Base-by-base conservation (phyloP, 2,113 vertebrate species). In the Corythaixoides concolor region DNA sequence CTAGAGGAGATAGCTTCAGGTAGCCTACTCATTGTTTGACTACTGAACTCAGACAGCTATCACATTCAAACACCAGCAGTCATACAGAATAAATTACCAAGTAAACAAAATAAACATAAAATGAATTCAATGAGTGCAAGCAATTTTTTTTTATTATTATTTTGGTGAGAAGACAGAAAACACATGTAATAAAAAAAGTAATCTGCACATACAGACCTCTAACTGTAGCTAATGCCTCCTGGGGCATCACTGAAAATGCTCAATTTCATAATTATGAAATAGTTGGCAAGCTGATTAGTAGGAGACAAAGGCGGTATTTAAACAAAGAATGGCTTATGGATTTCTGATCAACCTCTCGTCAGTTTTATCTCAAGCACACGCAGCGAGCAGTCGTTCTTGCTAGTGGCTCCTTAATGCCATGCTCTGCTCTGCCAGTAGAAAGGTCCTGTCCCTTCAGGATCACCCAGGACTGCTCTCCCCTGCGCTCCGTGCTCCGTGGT, bases 41-140 rank as follows among this genome's bases (percentile, higher is more conserved):
- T 86, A 77, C 93, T 49, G 45, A 80, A 82, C 63, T 67, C 64
- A 62, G 32, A 93, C 35, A 77, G 85, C 64, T 80, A 56, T 68
- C 96, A 64, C 82, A 30, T 53, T n/a, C 63, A 85, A 93, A 90
- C 69, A 88, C 83, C 67, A 91, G 79, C 73, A 93, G 85, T 68
- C 82, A 75, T 58, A 90, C 50, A 83, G 76, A 93, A 95, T 66
- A 77, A 86, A 94, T 93, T 88, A 85, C 56, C 47, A 18, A 73
- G 70, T 58, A 96, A 91, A 13, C 35, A 56, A 86, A 89, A 88
- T 56, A 80, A 90, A 95, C 11, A 76, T 41, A 47, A 81, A 90
- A 75, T 41, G 0, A 91, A 72, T 85, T 72, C 66, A 89, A 35
- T 8, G 18, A 82, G 16, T 68, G 39, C 52, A 62, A 95, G 82